A percentile compares a stretch with the other conserved stretches of the same genome.
phyloP scores from a whole-genome alignment of 2,888 invertebrate species.

The Drosophila stalkeri region DNA sequence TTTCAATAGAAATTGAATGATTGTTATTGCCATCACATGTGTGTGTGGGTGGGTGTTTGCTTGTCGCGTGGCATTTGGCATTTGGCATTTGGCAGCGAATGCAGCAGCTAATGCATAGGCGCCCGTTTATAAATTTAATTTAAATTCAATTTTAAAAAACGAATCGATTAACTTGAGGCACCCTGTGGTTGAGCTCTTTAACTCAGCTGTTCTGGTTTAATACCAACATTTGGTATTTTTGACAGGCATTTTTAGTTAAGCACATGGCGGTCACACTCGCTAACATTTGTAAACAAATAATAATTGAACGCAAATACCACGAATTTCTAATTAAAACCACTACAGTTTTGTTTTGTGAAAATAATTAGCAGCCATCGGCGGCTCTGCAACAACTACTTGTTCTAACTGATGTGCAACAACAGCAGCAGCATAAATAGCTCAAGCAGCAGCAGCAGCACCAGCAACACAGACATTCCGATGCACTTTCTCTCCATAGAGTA shows the following conservation, averaged over 20 bases:
- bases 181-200: neutral
- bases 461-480: slow-evolving; percentile 61
- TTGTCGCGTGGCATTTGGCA: neutral
- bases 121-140: slow-evolving; percentile 18
- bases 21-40: slow-evolving; percentile 25
- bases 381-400: slow-evolving; percentile 1
- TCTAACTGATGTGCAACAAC: slow-evolving; percentile 13
- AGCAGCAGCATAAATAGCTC: neutral
- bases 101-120: neutral
- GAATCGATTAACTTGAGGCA: slow-evolving; percentile 8
- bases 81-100: neutral
- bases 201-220: slow-evolving; percentile 31
- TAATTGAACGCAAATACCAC: slow-evolving; percentile 4
- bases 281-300: slow-evolving; percentile 51
- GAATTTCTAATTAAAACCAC: slow-evolving; percentile 9
- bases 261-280: slow-evolving; percentile 33
- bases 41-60: neutral
- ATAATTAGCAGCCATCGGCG: slow-evolving; percentile 15
- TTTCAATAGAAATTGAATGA: slow-evolving; percentile 55
- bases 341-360: slow-evolving; percentile 10
- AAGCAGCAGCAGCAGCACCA: slow-evolving; percentile 29
- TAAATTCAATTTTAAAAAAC: slow-evolving; percentile 11
- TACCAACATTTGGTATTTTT: slow-evolving; percentile 12
- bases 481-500: slow-evolving; percentile 69
- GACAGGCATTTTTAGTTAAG: slow-evolving; percentile 7